Evolutionary conservation across 2,113 vertebrate species (phyloP).

Genomic region (Laticauda laticaudata): DNA sequence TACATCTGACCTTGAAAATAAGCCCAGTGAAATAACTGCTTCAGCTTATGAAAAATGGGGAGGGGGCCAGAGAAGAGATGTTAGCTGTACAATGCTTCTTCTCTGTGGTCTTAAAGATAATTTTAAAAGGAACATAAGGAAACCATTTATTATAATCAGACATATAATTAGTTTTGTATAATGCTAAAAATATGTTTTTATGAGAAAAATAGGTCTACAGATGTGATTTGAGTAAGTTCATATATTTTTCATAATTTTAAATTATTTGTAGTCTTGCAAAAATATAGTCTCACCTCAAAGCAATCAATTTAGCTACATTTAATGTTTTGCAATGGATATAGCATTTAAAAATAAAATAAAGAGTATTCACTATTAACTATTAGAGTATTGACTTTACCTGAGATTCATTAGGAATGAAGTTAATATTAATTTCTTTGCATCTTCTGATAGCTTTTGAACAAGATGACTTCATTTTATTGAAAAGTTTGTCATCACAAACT

Average conservation of each 20-base stretch:
- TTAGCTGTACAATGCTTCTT: background rate
- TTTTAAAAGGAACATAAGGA: background rate
- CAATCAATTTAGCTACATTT: background rate
- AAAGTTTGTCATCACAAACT: conserved; percentile 91
- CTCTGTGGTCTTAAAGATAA: background rate
- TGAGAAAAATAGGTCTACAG: background rate
- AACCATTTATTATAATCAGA: background rate
- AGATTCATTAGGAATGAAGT: conserved; percentile 89
- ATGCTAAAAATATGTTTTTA: background rate
- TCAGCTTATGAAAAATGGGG: background rate
- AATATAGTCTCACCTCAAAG: background rate
- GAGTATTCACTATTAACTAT: background rate
- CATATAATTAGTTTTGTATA: background rate
- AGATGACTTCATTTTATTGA: conserved; percentile 85
- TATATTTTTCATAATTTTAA: background rate
- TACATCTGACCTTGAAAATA: background rate
- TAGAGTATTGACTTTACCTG: conserved; percentile 74
- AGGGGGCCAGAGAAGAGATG: background rate
- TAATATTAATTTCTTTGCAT: conserved; percentile 93
- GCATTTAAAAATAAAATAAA: conserved; percentile 30
- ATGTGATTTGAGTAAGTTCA: background rate
- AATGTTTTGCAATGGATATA: background rate
- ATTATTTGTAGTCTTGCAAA: background rate
- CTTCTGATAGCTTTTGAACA: conserved; percentile 86
- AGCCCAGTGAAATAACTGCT: background rate